Evolutionary conservation across 2,888 invertebrate species (phyloP), one percentile per base, ranked within the genome.

Genomic region (Stenichneumon culpator): DNA sequence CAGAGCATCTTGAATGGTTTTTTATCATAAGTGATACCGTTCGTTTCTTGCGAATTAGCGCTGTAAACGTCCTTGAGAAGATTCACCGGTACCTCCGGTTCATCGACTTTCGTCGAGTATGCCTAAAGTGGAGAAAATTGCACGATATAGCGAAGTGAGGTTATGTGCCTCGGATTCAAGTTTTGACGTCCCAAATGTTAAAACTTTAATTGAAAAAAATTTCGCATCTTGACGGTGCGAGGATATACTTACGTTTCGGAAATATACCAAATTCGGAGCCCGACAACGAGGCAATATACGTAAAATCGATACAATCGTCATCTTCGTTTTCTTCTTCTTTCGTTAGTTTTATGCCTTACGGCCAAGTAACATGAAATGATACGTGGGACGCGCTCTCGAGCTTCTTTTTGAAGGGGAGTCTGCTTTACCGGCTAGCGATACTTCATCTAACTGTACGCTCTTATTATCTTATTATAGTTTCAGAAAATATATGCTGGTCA

Each of bases 11-110:
- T 97, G 89, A 98, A 98, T 0, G 99, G 99, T 92, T 97, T 98
- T 91, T 97, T 98, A 91, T 99, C 98, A 93, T 97, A 98, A 57
- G 98, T 95, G 52, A 94, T 94, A 9, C 99, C 99, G 94, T 97
- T 97, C 4, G 95, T 95, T 16, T 93, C 88, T 93, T 98, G 98
- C n/a, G 92, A 72, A 82, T 94, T 93, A 0, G 97, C 96, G 0
- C 96, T 95, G 91, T 96, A 96, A 28, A 95, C 91, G 11, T 95
- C 93, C 87, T 95, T 95, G 32, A 97, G 90, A 0, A 94, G 90
- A 93, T 97, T 98, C 90, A 94, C 95, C 0, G 97, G 97, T 79
- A 97, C 95, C 86, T 96, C 95, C 9, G 95, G 94, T 60, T 95
- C 95, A 14, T 88, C 67, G 5, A 81, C 22, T 73, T 90, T 87